Conservation (phyloP, 1,140 invertebrate species). For the Camponotus vicinus region DNA sequence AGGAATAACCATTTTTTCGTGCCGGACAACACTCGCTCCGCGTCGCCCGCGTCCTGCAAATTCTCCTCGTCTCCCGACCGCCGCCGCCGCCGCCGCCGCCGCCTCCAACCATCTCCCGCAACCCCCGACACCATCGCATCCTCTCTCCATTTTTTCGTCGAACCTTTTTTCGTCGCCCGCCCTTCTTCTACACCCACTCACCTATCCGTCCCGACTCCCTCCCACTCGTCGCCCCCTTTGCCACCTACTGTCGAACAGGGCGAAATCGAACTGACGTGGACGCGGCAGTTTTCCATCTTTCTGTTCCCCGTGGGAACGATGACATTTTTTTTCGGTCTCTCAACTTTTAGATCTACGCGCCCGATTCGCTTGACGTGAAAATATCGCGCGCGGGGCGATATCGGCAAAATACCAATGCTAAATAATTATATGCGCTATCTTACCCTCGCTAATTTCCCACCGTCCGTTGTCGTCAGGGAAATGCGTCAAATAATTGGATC, state of each 20-base stretch:
- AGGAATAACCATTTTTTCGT: conserved; percentile 81
- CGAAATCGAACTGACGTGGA: conserved; percentile 77
- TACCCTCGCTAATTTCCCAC: not conserved
- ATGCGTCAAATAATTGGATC: not conserved
- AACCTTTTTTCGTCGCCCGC: conserved; percentile 54
- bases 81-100: conserved; percentile 23
- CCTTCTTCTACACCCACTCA: conserved; percentile 61
- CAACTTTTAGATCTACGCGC: conserved; percentile 63
- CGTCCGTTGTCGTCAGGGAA: not conserved
- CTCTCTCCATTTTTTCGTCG: conserved; percentile 59
- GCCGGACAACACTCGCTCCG: conserved; percentile 76
- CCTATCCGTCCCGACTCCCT: conserved; percentile 23
- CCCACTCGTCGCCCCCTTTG: conserved; percentile 45
- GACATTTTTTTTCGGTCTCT: conserved; percentile 71
- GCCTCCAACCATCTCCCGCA: conserved; percentile 22
- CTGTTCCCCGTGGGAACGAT: conserved; percentile 71
- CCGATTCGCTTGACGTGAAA: conserved; percentile 52
- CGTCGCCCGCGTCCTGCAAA: conserved; percentile 66
- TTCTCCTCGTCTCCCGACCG: conserved; percentile 67
- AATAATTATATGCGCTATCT: conserved; percentile 18
- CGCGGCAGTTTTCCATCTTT: conserved; percentile 77
- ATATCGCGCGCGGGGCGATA: conserved; percentile 32
- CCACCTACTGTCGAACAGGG: conserved; percentile 66
- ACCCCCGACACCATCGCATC: conserved; percentile 12
- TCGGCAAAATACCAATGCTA: not conserved